A percentile compares a stretch with the other conserved stretches of the same genome.
Evolutionary conservation across 1,140 invertebrate species (phyloP).

Genomic region (Nephila pilipes): DNA sequence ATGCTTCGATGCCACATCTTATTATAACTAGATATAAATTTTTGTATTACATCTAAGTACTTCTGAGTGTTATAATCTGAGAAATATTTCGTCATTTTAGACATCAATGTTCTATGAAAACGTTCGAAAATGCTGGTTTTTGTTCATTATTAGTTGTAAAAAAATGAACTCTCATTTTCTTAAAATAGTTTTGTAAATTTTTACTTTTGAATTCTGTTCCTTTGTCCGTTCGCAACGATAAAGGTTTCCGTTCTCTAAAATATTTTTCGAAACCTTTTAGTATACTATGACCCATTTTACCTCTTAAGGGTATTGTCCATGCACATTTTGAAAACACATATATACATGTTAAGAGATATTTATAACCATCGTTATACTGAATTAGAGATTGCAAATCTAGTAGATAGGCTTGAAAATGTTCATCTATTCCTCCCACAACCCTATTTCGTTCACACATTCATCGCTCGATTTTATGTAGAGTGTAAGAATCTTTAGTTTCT

Average conservation of each 20-base stretch:
- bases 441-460: constrained; percentile 76
- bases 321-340: constrained; percentile 78
- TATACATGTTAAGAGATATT: constrained; percentile 78
- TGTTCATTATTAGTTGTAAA: constrained; percentile 81
- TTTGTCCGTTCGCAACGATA: constrained; percentile 56
- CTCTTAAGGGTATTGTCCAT: constrained; percentile 77
- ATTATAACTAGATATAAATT: too few relatives aligned
- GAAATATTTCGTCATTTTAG: too few relatives aligned
- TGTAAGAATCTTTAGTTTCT: too few relatives aligned
- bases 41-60: too few relatives aligned
- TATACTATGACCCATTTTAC: constrained; percentile 69
- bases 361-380: constrained; percentile 77
- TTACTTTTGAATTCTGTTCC: constrained; percentile 74
- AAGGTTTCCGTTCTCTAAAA: too few relatives aligned
- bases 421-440: constrained; percentile 71
- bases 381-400: too few relatives aligned
- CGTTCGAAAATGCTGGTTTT: constrained; percentile 82
- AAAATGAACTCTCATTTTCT: constrained; percentile 81
- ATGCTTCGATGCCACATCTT: too few relatives aligned
- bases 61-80: too few relatives aligned
- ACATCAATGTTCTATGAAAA: too few relatives aligned
- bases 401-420: constrained; percentile 77
- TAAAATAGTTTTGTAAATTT: constrained; percentile 79
- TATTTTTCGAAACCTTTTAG: constrained; percentile 64
- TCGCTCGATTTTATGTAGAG: too few relatives aligned